Evolutionary conservation across 2,888 invertebrate species (phyloP).

Genomic region (Lampropteryx suffumata): DNA sequence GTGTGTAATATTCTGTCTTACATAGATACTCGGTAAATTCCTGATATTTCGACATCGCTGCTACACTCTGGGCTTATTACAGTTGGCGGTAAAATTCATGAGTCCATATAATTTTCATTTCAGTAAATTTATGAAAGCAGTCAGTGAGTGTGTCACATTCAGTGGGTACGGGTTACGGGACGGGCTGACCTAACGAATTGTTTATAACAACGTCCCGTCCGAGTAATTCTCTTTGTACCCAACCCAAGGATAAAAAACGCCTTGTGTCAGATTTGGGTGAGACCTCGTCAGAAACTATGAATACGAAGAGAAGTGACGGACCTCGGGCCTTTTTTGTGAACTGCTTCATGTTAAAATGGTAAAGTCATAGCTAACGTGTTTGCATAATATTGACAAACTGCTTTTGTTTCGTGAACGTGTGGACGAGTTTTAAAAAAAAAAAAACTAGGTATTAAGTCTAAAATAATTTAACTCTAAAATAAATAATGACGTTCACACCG

Average conservation of each 20-base stretch:
- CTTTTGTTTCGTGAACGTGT: too few species aligned
- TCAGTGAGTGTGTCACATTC: background rate
- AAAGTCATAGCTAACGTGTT: background rate
- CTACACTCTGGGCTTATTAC: too few species aligned
- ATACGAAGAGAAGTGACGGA: background rate
- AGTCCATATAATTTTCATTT: too few species aligned
- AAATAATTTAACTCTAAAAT: too few species aligned
- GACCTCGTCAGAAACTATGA: slow-evolving; percentile 13
- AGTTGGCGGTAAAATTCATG: too few species aligned
- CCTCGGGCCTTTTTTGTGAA: background rate
- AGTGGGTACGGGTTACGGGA: slow-evolving; percentile 4
- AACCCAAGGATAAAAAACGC: slow-evolving; percentile 7
- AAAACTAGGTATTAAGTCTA: too few species aligned
- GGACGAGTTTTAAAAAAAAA: too few species aligned
- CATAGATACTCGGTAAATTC: too few species aligned
- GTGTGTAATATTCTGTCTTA: too few species aligned
- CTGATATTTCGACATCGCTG: too few species aligned
- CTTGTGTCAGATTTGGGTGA: slow-evolving; percentile 22
- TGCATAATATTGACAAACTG: too few species aligned
- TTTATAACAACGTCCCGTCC: slow-evolving; percentile 7
- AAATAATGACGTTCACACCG: too few species aligned
- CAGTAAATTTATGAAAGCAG: background rate
- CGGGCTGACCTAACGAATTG: slow-evolving; percentile 9
- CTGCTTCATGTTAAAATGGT: slow-evolving; percentile 12
- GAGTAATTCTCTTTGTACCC: background rate